Evolutionary conservation across 2,797 vertebrate genomes (phyloP), one percentile per base, ranked within the genome.

Genomic region (Mus spretus): DNA sequence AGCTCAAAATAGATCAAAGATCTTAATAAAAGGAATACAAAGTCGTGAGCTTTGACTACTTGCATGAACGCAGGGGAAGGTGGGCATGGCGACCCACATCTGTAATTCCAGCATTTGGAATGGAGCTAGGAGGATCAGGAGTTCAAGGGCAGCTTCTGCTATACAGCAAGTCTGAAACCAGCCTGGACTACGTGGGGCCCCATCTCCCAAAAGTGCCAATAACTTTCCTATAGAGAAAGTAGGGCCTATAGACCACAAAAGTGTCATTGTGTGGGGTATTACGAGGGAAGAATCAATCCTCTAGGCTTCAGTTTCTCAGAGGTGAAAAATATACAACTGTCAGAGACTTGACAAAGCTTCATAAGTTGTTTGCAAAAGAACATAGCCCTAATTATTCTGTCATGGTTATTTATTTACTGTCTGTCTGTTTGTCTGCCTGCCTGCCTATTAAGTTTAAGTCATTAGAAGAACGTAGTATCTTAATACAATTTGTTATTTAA

Each of bases 391-490:
- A 79, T 77, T 75, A 89, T 44, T 77, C 57, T 86, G 6, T 22
- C 40, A 11, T 44, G 9, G 65, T 10, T 20, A 31, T 24, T 63
- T 20, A 44, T 61, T 50, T 84, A 53, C 4, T 40, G 40, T 34
- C 11, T 80, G 34, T 12, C 28, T 63, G 15, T 47, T 50, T 74
- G 47, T 8, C 47, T 50, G 47, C 47, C 47, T 50, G 47, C 47
- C 47, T 50, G 47, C 9, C 47, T 79, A 91, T 53, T 59, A 90
- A 77, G 37, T 47, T 96, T 92, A 53, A 59, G 37, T 19, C 70
- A 34, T 31, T 88, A 47, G 4, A 17, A 13, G 9, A 26, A 13
- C 28, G 28, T 20, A 59, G 12, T 44, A 72, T 63, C 14, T 83
- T 93, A 61, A 94, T 40, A 17, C 6, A 19, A 47, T 37, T 9